Evolutionary conservation across 64 coral and sea anemone genomes (phyloP).

Genomic region (Astreopora myriophthalma): DNA sequence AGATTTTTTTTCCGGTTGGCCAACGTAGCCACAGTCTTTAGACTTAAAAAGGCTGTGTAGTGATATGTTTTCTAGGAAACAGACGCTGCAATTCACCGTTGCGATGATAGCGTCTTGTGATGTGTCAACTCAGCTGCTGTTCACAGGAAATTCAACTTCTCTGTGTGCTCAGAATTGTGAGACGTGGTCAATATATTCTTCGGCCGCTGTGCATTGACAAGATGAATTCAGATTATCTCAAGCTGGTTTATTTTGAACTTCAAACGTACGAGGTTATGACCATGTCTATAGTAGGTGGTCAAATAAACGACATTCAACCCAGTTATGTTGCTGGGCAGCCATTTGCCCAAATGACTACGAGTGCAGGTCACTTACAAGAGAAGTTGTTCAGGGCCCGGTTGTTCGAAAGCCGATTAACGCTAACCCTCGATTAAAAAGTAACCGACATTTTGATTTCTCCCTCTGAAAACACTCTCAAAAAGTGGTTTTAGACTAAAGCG

Average conservation of each 20-base stretch:
- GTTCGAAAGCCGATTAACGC: too few relatives aligned
- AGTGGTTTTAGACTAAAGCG: too few relatives aligned
- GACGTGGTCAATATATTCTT: slow-evolving; percentile 4
- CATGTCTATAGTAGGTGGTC: slow-evolving; percentile 41
- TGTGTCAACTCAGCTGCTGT: slow-evolving; percentile 1
- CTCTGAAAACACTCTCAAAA: too few relatives aligned
- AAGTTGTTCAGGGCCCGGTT: slow-evolving; percentile 9
- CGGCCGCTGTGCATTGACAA: not conserved
- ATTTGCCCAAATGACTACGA: not conserved
- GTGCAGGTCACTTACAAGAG: slow-evolving; percentile 21
- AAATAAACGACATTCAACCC: not conserved
- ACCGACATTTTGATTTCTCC: too few relatives aligned
- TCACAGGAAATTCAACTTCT: slow-evolving; percentile 18
- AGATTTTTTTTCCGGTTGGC: too few relatives aligned
- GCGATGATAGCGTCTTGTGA: not conserved
- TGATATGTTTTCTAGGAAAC: slow-evolving; percentile 15
- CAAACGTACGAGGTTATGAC: slow-evolving; percentile 25
- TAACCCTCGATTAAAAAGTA: too few relatives aligned
- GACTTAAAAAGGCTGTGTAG: too few relatives aligned
- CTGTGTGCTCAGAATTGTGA: not conserved
- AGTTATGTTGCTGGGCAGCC: slow-evolving; percentile 8
- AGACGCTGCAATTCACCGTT: not conserved
- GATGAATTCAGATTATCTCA: not conserved
- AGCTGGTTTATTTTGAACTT: not conserved
- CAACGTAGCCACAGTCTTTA: too few relatives aligned